These are phyloP conservation scores for Rachycentron canadum DNA, from an alignment of 2,797 vertebrate species.

Conservation along the genomic window DNA sequence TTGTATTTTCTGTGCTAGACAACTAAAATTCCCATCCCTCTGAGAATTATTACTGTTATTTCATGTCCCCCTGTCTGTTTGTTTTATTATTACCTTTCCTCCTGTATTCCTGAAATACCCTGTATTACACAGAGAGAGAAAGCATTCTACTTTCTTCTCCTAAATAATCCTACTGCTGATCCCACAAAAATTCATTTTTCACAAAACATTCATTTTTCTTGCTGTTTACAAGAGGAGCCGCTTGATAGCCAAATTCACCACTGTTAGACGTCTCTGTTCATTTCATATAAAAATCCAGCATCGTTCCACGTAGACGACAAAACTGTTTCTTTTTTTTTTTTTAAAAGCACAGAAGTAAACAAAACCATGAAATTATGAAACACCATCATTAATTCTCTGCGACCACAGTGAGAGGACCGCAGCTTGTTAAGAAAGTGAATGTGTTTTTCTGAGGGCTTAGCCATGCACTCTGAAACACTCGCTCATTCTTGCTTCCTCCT, in stretches of 20 bases:
- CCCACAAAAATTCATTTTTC: not conserved
- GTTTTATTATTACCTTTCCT: not conserved
- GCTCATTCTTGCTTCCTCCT: conserved; percentile 65
- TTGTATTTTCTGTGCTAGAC: conserved; percentile 2
- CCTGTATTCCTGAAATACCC: not conserved
- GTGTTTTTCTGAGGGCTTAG: conserved; percentile 39
- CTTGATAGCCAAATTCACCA: conserved; percentile 5
- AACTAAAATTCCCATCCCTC: not conserved
- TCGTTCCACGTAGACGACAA: not conserved
- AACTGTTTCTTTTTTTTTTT: conserved; percentile 3
- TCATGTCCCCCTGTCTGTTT: not conserved
- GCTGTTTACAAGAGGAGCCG: not conserved
- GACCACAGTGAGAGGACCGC: not conserved
- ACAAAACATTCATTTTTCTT: not conserved
- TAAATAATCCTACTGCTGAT: not conserved
- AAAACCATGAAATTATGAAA: not conserved
- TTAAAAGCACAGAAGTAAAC: conserved; percentile 1
- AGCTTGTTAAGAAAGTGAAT: conserved; percentile 26
- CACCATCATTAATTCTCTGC: conserved; percentile 17
- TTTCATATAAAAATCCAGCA: conserved; percentile 15
- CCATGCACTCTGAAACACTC: conserved; percentile 51
- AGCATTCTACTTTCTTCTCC: not conserved
- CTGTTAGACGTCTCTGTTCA: not conserved
- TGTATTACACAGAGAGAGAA: not conserved
- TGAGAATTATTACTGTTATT: conserved; percentile 5